Percentiles rank a stretch among this genome's conserved stretches.
Conservation (phyloP, 2,113 vertebrate species). For the Channa maculata region DNA sequence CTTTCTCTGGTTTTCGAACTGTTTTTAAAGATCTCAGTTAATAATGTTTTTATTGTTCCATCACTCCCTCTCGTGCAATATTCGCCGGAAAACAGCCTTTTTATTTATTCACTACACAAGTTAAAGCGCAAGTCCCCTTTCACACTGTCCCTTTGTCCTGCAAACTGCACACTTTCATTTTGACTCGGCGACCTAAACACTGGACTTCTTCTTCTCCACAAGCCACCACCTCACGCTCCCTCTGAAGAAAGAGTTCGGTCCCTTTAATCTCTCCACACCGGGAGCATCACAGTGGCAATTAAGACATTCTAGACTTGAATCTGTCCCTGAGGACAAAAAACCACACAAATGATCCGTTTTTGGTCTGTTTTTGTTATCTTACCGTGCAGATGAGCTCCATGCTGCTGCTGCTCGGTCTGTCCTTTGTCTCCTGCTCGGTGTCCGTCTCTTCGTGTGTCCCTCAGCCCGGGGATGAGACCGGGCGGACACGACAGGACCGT, state of each 20-base stretch:
- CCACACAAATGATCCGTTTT: not conserved
- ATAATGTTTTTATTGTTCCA: not conserved
- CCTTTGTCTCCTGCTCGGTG: constrained; percentile 13
- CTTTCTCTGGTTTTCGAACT: too few relatives aligned
- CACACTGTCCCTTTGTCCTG: constrained; percentile 3
- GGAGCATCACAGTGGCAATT: constrained; percentile 30
- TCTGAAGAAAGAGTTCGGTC: constrained; percentile 28
- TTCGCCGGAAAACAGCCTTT: constrained; percentile 31
- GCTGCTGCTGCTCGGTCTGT: not conserved
- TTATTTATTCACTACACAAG: constrained; percentile 38
- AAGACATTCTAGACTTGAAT: not conserved
- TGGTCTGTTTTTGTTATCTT: not conserved
- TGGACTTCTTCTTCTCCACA: not conserved
- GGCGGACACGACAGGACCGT: constrained; percentile 11
- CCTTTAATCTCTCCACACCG: constrained; percentile 23
- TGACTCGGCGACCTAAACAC: not conserved
- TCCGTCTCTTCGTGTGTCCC: not conserved
- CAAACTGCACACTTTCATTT: constrained; percentile 11
- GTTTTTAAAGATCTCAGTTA: not conserved
- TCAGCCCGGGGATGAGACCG: constrained; percentile 54
- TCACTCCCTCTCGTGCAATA: not conserved
- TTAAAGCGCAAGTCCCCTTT: constrained; percentile 52
- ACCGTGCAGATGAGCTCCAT: constrained; percentile 55
- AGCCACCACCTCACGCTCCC: constrained; percentile 9
- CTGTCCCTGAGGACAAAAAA: not conserved